Evolutionary conservation across 2,888 invertebrate genomes (phyloP), one percentile per base, ranked within the genome.

Genomic region (Xestobium rufovillosum): DNA sequence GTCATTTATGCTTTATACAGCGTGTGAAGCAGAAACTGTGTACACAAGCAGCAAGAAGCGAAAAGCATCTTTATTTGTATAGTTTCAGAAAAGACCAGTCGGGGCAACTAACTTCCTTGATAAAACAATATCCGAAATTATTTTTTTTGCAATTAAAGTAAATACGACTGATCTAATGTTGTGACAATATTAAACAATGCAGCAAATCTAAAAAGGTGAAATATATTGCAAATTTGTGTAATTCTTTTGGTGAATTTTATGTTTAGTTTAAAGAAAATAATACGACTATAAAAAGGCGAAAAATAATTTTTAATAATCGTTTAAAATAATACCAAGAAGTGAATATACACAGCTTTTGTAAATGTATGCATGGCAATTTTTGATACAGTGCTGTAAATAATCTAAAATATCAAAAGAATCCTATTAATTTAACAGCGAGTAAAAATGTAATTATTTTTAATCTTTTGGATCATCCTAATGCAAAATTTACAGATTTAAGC

Each of bases 31-130:
- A 48, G 43, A 59, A 55, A 53, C 55, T 53, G 53, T 55, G 56
- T 50, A 39, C 48, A n/a, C 41, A 56, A 56, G 53, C 51, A 50
- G 53, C 52, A 56, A 53, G 48, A 59, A 58, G 56, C 55, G 56
- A 40, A 33, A 57, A 63, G 61, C 63, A 67, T n/a, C 6, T 64
- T 65, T 53, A 52, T 50, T 53, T 55, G 52, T 70, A 71, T 66
- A 67, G 73, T 76, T 76, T 76, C 76, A 76, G 76, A 76, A 76
- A 76, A 76, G 76, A 76, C 75, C 76, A 75, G 73, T 74, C 75
- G 61, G 72, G 73, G 73, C 73, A 74, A 74, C 72, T 73, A 73
- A 73, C 72, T 66, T 62, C 56, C 52, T 49, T 47, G 43, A 37
- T 42, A 26, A 31, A 19, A 31, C 14, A 31, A 15, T 8, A 15